Conservation (phyloP, 2,113 vertebrate genomes). For the Barnardius zonarius region DNA sequence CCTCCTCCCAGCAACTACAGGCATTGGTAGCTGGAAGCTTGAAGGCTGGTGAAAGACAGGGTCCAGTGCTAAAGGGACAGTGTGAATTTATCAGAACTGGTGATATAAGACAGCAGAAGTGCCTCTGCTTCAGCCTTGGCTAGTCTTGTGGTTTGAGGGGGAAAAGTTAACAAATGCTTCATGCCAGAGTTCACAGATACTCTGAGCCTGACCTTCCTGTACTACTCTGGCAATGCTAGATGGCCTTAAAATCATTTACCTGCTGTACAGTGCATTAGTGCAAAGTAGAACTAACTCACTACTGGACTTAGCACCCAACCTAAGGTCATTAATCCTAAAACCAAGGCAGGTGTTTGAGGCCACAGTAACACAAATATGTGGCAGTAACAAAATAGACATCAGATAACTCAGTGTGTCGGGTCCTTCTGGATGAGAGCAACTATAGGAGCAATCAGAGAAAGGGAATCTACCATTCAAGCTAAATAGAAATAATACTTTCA, state of each 20-base stretch:
- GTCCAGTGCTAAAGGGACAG: not conserved
- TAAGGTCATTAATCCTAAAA: not conserved
- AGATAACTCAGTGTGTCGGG: not conserved
- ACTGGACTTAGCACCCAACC: not conserved
- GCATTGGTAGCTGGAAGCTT: not conserved
- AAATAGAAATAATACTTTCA: conserved; percentile 14
- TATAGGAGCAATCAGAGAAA: not conserved
- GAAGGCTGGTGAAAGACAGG: not conserved
- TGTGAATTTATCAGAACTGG: not conserved
- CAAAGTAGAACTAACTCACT: not conserved
- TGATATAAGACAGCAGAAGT: not conserved
- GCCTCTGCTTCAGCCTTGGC: not conserved
- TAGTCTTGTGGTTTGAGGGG: not conserved
- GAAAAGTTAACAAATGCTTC: not conserved
- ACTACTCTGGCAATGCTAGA: not conserved
- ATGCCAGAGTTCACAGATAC: not conserved
- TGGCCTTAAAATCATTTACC: not conserved
- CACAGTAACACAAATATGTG: not conserved
- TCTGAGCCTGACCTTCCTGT: not conserved
- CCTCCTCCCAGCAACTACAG: fast-evolving
- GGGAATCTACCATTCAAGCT: not conserved
- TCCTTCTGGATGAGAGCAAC: not conserved
- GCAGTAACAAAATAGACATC: not conserved
- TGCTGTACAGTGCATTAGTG: not conserved
- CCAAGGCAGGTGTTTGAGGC: not conserved